A percentile compares a stretch with the other conserved stretches of the same genome.
Evolutionary conservation across 2,888 invertebrate species (phyloP).

Genomic region (Glaucopsyche alexis): DNA sequence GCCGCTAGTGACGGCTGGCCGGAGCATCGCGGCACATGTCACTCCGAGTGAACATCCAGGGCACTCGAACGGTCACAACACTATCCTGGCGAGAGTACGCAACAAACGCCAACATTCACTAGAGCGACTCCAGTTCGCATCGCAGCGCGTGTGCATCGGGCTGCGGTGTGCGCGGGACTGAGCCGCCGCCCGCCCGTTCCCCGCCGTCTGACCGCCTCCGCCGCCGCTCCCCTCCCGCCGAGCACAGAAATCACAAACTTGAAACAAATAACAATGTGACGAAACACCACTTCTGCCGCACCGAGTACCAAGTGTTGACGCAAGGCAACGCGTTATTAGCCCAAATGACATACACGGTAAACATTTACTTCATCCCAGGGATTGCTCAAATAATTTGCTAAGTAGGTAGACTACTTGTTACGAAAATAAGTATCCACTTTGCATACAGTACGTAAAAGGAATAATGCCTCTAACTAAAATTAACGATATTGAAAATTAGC

Average conservation of each 20-base stretch:
- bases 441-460: background rate
- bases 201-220: constrained; percentile 34
- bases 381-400: background rate
- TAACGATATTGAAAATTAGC: no score
- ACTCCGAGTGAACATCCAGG: constrained; percentile 30
- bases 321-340: background rate
- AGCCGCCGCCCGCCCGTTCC: constrained; percentile 46
- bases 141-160: constrained; percentile 63
- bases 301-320: background rate
- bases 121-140: constrained; percentile 80
- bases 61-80: constrained; percentile 43
- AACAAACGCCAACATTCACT: constrained; percentile 46
- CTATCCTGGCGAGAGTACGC: constrained; percentile 58
- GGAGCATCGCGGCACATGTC: constrained; percentile 53
- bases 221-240: constrained; percentile 43
- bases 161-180: constrained; percentile 75
- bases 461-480: background rate
- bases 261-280: constrained; percentile 32
- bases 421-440: background rate
- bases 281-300: constrained; percentile 14
- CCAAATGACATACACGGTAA: background rate
- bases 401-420: background rate
- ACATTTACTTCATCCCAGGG: background rate
- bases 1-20: constrained; percentile 74
- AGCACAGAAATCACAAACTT: constrained; percentile 32